Evolutionary conservation across 2,113 vertebrate genomes (phyloP).

Genomic region (Accipiter cooperii): DNA sequence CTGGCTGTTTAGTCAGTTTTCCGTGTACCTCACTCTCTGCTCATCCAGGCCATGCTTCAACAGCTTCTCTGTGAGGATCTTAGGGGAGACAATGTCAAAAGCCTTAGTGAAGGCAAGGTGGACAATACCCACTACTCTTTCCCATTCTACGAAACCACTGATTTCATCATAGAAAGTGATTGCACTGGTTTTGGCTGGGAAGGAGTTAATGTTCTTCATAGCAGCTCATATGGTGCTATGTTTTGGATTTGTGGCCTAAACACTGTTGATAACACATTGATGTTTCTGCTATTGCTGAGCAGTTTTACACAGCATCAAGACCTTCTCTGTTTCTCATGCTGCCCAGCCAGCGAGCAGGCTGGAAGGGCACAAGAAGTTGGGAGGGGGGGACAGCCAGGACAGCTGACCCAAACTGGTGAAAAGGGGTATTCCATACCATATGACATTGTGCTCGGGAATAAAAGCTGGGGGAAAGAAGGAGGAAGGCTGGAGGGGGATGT

Average conservation of each 20-base stretch:
- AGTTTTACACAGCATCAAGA: neutral
- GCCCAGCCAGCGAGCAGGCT: neutral
- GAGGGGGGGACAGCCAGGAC: neutral
- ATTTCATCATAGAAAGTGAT: neutral
- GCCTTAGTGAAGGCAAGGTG: neutral
- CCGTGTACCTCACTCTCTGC: neutral
- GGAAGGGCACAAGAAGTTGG: neutral
- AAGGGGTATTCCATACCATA: neutral
- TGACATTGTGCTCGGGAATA: neutral
- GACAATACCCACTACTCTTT: neutral
- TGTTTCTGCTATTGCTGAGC: neutral
- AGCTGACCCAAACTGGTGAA: neutral
- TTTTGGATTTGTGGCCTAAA: neutral
- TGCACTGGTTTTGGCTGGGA: neutral
- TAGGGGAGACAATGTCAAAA: neutral
- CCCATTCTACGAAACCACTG: neutral
- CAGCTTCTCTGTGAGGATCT: neutral
- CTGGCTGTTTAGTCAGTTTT: neutral
- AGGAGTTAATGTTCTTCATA: neutral
- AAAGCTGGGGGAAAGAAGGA: neutral
- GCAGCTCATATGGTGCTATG: neutral
- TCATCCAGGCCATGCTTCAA: neutral
- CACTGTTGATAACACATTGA: neutral
- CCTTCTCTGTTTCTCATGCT: neutral
- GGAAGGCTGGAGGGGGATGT: neutral